Evolutionary conservation across 2,113 vertebrate species (phyloP).

Genomic region (Perognathus longimembris): DNA sequence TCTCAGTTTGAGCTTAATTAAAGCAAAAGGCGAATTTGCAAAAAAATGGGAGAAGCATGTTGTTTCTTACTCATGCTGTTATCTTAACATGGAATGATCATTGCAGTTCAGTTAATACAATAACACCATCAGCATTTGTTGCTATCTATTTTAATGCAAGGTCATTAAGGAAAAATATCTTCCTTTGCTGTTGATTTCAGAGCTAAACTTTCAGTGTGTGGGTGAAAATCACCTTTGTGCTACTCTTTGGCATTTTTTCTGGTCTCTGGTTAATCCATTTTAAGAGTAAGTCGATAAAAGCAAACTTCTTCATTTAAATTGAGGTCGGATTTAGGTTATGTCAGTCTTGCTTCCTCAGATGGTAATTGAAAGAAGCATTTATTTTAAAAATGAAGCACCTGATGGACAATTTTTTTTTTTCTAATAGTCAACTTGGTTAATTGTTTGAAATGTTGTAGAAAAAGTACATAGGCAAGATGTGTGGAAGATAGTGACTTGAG

Average conservation of each 20-base stretch:
- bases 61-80: slow-evolving; percentile 58
- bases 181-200: slow-evolving; percentile 58
- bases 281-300: slow-evolving; percentile 1
- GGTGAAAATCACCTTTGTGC: slow-evolving; percentile 43
- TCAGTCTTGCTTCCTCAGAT: not conserved
- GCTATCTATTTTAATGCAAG: slow-evolving; percentile 37
- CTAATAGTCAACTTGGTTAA: not conserved
- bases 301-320: slow-evolving; percentile 41
- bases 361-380: not conserved
- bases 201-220: slow-evolving; percentile 13
- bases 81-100: slow-evolving; percentile 44
- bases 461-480: not conserved
- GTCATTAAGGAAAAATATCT: slow-evolving; percentile 31
- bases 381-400: not conserved
- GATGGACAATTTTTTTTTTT: not conserved
- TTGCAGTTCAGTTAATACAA: not conserved
- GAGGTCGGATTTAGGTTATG: slow-evolving; percentile 12
- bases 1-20: slow-evolving; percentile 67
- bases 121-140: not conserved
- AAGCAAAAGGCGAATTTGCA: slow-evolving; percentile 57
- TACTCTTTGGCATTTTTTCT: slow-evolving; percentile 22
- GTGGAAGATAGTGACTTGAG: not conserved
- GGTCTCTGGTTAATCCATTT: slow-evolving; percentile 4
- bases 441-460: not conserved
- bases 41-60: slow-evolving; percentile 32